Conservation (phyloP, 2,113 vertebrate genomes). For the Toxostoma redivivum region DNA sequence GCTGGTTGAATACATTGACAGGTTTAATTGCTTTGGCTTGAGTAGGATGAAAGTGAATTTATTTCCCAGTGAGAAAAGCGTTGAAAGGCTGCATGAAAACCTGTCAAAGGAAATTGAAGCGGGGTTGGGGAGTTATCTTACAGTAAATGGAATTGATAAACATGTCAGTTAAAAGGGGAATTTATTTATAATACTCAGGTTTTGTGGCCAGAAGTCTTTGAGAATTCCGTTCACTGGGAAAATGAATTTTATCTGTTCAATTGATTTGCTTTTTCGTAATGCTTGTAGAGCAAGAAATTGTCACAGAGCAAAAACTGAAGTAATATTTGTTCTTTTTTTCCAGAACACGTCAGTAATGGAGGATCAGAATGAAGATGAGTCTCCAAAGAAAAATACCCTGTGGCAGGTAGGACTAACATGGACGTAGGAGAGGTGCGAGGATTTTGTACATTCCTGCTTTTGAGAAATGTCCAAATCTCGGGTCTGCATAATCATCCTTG, state of each 20-base stretch:
- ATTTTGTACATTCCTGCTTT: not conserved
- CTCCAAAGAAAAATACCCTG: constrained; percentile 96
- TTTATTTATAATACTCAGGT: constrained; percentile 21
- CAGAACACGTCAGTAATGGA: constrained; percentile 96
- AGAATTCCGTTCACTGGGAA: not conserved
- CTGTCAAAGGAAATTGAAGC: constrained; percentile 44
- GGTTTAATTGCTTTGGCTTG: constrained; percentile 58
- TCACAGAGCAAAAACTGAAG: constrained; percentile 29
- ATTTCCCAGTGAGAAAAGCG: constrained; percentile 52
- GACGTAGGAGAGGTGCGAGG: not conserved
- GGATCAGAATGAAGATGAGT: constrained; percentile 95
- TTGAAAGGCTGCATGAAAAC: constrained; percentile 58
- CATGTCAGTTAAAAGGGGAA: constrained; percentile 25
- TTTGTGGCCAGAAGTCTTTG: constrained; percentile 18
- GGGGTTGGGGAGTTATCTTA: constrained; percentile 40
- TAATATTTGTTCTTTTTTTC: constrained; percentile 27
- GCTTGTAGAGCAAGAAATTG: constrained; percentile 37
- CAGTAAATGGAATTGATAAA: constrained; percentile 57
- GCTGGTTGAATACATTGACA: constrained; percentile 52
- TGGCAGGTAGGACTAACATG: constrained; percentile 83
- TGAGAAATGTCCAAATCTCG: not conserved
- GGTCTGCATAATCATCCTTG: not conserved
- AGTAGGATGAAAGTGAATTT: constrained; percentile 56
- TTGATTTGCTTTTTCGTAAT: not conserved
- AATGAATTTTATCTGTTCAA: constrained; percentile 5